These are phyloP conservation scores for Perognathus longimembris DNA, from an alignment of 2,113 vertebrate species.

Conservation along the genomic window DNA sequence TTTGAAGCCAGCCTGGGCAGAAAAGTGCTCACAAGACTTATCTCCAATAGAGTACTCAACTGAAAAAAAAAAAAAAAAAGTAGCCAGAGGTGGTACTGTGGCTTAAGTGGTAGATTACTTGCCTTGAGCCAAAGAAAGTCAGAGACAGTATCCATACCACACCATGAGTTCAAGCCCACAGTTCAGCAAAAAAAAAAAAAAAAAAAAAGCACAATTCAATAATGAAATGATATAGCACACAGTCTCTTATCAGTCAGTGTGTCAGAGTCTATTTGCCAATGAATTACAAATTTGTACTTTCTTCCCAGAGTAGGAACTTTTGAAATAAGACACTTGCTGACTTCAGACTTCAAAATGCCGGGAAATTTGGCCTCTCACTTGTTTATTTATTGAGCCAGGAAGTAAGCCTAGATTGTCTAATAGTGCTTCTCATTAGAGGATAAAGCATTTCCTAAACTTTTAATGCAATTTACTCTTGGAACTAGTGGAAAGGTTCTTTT, in stretches of 20 bases:
- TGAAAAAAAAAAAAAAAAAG: too few relatives aligned
- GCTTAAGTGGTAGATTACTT: too few relatives aligned
- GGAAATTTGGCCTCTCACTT: not conserved
- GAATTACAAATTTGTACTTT: not conserved
- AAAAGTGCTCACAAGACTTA: too few relatives aligned
- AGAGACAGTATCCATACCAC: too few relatives aligned
- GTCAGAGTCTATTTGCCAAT: not conserved
- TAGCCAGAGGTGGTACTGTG: too few relatives aligned
- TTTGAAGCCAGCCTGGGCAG: too few relatives aligned
- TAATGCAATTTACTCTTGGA: not conserved
- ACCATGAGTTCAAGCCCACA: too few relatives aligned
- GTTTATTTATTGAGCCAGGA: constrained; percentile 7
- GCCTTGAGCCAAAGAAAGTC: too few relatives aligned
- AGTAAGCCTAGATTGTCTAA: not conserved
- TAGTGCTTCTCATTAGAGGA: not conserved
- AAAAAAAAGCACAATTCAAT: not conserved
- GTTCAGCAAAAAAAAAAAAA: too few relatives aligned
- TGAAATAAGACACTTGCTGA: not conserved
- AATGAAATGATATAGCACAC: not conserved
- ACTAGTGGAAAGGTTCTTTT: not conserved
- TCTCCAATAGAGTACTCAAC: too few relatives aligned
- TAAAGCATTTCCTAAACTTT: not conserved
- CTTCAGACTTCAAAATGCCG: not conserved
- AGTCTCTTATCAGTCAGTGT: too few relatives aligned
- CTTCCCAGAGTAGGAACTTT: not conserved